Base-by-base conservation (phyloP, 2,113 vertebrate species). In the Oenanthe melanoleuca region DNA sequence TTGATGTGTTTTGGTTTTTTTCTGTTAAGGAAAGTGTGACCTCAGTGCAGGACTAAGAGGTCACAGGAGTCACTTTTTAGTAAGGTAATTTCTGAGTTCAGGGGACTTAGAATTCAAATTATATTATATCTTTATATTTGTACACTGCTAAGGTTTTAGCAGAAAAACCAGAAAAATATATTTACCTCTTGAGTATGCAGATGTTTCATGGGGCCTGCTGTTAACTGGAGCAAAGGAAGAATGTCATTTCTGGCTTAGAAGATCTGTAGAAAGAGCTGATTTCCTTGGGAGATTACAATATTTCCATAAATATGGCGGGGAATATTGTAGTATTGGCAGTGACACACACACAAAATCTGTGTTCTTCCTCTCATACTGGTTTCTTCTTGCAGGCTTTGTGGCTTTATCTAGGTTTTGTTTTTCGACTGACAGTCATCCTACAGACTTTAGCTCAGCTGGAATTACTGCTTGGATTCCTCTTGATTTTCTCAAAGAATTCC, bases 161-260 rank as follows among this genome's bases (percentile, higher is more conserved):
- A 64, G 42, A 74, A 56, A 75, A 93, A 83, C 26, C 45, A 49
- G 40, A 74, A 95, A 89, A 87, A 81, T 55, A 28, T 29, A 49
- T 89, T 74, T 49, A 64, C 55, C 82, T 80, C 84, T 91, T 80
- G 18, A 89, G 86, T 88, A 83, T 64, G 70, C 61, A 86, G 67
- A 72, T 88, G 49, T 42, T 87, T 93, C 44, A 22, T 69, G 61
- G n/a, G 52, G 56, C 80, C 71, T 92, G 44, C 61, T 94, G 21
- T 67, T 91, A 88, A 94, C 60, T 75, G 74, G 64, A 63, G 66
- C 69, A 88, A 72, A 84, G 74, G 70, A 92, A 57, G 59, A 49
- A 80, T 82, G 63, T 81, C 14, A 89, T 95, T 96, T 96, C 33
- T 72, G 80, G 61, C 42, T 95, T 86, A 72, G 70, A 89, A 72